Evolutionary conservation across 64 coral and sea anemone species (phyloP), one percentile per base, ranked within the genome.

Genomic region (Orbicella faveolata): DNA sequence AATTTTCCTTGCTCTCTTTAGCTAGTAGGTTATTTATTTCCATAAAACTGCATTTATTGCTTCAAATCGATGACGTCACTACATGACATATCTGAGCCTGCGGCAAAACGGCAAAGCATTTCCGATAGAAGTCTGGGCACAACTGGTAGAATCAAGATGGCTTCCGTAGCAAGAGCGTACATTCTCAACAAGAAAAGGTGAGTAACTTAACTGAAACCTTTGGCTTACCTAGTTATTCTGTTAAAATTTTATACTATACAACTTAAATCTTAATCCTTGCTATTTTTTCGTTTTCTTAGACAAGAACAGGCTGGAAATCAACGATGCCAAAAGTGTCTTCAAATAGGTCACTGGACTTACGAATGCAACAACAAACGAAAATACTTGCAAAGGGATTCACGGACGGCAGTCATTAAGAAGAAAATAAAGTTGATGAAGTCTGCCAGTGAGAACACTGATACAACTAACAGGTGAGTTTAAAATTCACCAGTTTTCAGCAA

Each of bases 281-380:
- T 35, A 36, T 78, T 62, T 70, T 52, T 39, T 36, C 70, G 85
- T 34, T 90, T 67, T 88, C 13, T 2, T 41, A 99, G 97, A 44
- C 90, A 95, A 80, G 74, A 92, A 59, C 94, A 99, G 81, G 94
- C 97, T 21, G 93, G 91, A 34, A 95, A 99, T 70, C 91, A 93
- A 80, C 93, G 83, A 86, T 99, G 97, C 21, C 97, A 99, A 18
- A 99, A 96, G 76, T 99, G 97, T 80, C 63, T 99, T 21, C 94
- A 99, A 75, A 67, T 94, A 13, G 97, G 97, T 55, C 97, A 99
- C 53, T 99, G 97, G 97, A 99, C 97, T 2, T 99, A 99, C 63
- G 94, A 99, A 64, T 99, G 97, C 20, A 93, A 77, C 21, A 99
- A 99, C 80, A 96, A 99, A 74, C 88, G 97, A 8, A 99, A 99